A percentile compares a stretch with the other conserved stretches of the same genome.
These are phyloP conservation scores for Polymixis flavicincta DNA, from an alignment of 2,888 invertebrate species.

Conservation along the genomic window DNA sequence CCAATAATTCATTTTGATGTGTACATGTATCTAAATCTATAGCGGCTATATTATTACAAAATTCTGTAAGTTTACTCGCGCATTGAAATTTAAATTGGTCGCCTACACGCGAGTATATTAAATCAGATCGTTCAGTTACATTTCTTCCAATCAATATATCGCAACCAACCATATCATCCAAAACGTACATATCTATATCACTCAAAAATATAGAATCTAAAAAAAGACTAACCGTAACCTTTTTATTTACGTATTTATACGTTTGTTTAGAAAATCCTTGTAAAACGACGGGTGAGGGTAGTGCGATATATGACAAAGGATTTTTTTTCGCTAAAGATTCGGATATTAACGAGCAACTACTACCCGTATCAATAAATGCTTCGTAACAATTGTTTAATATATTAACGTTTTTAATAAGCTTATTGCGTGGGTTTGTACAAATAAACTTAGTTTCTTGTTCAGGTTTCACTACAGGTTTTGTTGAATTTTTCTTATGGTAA, in stretches of 20 bases:
- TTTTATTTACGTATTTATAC: conserved; percentile 1
- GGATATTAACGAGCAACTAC: no score
- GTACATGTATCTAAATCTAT: neutral
- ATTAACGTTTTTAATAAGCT: no score
- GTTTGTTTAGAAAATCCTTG: neutral
- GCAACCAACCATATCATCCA: neutral
- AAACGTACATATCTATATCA: neutral
- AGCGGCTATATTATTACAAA: neutral
- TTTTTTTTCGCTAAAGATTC: no score
- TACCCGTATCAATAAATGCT: no score
- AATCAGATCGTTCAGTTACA: neutral
- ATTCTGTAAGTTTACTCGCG: neutral
- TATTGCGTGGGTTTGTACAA: no score
- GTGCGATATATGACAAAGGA: no score
- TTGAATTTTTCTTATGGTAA: no score
- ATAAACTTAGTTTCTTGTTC: no score
- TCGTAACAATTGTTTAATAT: no score
- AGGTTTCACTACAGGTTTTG: no score
- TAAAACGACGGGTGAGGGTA: neutral
- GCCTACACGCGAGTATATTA: neutral
- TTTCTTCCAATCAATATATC: neutral
- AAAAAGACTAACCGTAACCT: neutral
- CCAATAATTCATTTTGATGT: neutral
- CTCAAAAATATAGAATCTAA: neutral
- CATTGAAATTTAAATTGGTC: neutral